Conservation (phyloP, 2,113 vertebrate species). For the Coreoperca whiteheadi region DNA sequence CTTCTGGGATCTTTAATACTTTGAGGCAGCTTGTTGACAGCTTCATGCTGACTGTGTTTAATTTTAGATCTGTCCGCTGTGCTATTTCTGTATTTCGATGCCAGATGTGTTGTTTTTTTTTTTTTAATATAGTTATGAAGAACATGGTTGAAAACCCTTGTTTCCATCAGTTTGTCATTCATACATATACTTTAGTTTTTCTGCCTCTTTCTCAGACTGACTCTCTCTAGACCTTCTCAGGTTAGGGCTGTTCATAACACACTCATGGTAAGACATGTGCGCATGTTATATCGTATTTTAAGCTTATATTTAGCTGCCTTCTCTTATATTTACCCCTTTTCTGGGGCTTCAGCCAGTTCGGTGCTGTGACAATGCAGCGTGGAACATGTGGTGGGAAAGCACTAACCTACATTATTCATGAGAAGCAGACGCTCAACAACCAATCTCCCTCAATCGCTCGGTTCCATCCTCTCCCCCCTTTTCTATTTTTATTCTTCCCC, state of each 20-base stretch:
- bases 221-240: not conserved
- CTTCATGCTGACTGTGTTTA: constrained; percentile 32
- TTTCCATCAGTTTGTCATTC: constrained; percentile 2
- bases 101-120: constrained; percentile 37
- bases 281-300: not conserved
- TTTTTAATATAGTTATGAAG: not conserved
- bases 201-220: not conserved
- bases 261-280: not conserved
- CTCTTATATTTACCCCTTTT: not conserved
- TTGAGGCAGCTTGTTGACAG: constrained; percentile 35
- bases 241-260: not conserved
- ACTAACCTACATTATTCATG: constrained; percentile 64
- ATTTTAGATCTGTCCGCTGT: constrained; percentile 54
- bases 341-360: not conserved
- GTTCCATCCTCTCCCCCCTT: not conserved
- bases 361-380: constrained; percentile 23
- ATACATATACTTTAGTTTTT: not conserved
- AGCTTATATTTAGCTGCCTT: not conserved
- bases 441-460: not conserved
- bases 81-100: constrained; percentile 39
- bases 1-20: constrained; percentile 4
- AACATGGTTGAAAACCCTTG: not conserved
- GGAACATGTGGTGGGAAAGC: constrained; percentile 33
- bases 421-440: constrained; percentile 29
- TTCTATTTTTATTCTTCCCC: constrained; percentile 48